Evolutionary conservation across 2,888 invertebrate species (phyloP), one percentile per base, ranked within the genome.

Genomic region (Drosophila stalkeri): DNA sequence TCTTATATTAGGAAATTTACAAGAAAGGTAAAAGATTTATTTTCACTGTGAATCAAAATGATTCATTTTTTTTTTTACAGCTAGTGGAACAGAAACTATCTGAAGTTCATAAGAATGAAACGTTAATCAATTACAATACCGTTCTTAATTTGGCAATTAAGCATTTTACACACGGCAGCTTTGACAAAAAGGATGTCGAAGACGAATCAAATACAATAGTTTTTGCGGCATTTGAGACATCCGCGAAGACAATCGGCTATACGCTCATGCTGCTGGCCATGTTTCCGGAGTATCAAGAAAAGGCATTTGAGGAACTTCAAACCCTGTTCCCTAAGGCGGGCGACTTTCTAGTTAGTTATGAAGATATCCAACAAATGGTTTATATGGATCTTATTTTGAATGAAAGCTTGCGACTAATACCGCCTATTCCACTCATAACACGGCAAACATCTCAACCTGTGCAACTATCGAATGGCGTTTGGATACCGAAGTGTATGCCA

Each of bases 201-300:
- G 51, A 20, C 20, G 65, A 65, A n/a, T 44, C 65, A 1, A 64
- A 31, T 31, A 33, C 37, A 11, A 20, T 52, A 5, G 52, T 65
- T 16, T 12, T 52, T 46, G 65, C 44, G 12, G 65, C 65, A 3
- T 64, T 65, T 23, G 65, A 65, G 11, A 65, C 65, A 44, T 64
- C 37, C 1, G 37, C 65, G 0, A 65, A 46, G 1, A 52, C 64
- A 7, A 14, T 64, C 6, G 20, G 8, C 3, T 33, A 52, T 31
- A 64, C 64, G 1, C 37, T 65, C 1, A 65, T 65, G 52, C 14
- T 65, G 31, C 37, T 66, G 5, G 65, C 65, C 37, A 66, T 66
- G 64, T 66, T 66, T 20, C 52, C 66, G 0, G 52, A 66, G 44
- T 64, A 7, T n/a, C 66, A 66, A 37, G 46, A 66, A n/a, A 52